A percentile compares a stretch with the other conserved stretches of the same genome.
Evolutionary conservation across 2,888 invertebrate genomes (phyloP).

Genomic region (Acrobasis consociella): DNA sequence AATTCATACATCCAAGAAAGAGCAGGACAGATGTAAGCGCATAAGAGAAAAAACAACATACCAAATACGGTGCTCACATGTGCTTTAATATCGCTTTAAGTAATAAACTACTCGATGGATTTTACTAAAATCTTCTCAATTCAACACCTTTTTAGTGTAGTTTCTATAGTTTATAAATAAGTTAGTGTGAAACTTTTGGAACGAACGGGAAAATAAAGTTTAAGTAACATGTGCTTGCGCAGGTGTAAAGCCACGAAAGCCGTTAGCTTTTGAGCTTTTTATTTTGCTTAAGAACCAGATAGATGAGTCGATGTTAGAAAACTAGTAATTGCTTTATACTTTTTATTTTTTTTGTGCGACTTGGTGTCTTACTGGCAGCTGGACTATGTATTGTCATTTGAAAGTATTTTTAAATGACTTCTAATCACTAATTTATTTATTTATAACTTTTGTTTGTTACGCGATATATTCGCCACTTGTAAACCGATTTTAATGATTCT

Average conservation of each 20-base stretch:
- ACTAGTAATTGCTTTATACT: background rate
- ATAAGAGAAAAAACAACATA: conserved; percentile 64
- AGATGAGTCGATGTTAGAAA: conserved; percentile 5
- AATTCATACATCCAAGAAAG: conserved; percentile 23
- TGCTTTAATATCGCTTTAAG: conserved; percentile 71
- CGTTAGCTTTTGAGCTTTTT: conserved; percentile 14
- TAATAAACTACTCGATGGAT: conserved; percentile 50
- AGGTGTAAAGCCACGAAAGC: conserved; percentile 25
- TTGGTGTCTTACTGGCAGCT: too few species aligned
- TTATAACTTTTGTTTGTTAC: too few species aligned
- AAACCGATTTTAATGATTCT: too few species aligned
- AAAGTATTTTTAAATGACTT: too few species aligned
- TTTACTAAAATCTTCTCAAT: conserved; percentile 51
- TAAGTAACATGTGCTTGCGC: conserved; percentile 30
- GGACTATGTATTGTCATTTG: too few species aligned
- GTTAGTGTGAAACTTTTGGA: background rate
- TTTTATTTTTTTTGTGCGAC: background rate
- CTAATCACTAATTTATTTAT: too few species aligned
- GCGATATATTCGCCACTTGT: too few species aligned
- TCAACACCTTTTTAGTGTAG: conserved; percentile 49
- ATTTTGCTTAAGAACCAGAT: conserved; percentile 1
- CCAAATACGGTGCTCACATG: conserved; percentile 79
- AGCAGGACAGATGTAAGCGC: conserved; percentile 13
- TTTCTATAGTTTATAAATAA: background rate
- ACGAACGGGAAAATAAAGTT: conserved; percentile 1